These are phyloP conservation scores for Dromius quadrimaculatus DNA, from an alignment of 2,888 invertebrate genomes.

Conservation along the genomic window DNA sequence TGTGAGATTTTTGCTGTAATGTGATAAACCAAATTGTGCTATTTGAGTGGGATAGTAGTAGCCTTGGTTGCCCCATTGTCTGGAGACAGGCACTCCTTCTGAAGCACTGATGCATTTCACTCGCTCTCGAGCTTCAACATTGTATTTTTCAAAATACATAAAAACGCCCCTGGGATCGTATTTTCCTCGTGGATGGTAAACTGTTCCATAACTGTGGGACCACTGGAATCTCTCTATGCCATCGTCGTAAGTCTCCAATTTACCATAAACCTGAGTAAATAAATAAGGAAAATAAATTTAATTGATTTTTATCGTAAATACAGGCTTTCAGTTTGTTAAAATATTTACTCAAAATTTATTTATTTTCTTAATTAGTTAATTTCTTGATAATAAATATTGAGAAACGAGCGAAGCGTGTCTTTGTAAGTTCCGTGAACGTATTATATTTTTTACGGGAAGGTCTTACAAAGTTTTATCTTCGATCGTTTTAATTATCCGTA, in stretches of 20 bases:
- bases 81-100: conserved; percentile 95
- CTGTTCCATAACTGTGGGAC: conserved; percentile 94
- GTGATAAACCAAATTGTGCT: conserved; percentile 96
- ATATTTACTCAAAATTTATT: too few species aligned
- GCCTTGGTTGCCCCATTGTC: conserved; percentile 95
- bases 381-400: too few species aligned
- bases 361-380: too few species aligned
- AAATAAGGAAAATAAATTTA: conserved; percentile 15
- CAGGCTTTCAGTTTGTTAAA: too few species aligned
- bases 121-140: conserved; percentile 94
- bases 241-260: conserved; percentile 79
- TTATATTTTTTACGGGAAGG: too few species aligned
- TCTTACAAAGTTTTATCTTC: too few species aligned
- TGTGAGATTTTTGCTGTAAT: conserved; percentile 94
- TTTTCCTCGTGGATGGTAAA: conserved; percentile 88
- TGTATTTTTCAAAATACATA: conserved; percentile 97
- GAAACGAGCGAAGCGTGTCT: too few species aligned
- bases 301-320: neutral
- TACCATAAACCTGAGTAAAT: conserved; percentile 81
- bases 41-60: conserved; percentile 99
- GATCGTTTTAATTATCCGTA: too few species aligned
- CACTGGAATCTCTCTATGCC: conserved; percentile 90
- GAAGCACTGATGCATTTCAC: conserved; percentile 96
- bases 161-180: conserved; percentile 93
- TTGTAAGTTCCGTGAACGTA: too few species aligned